A percentile compares a stretch with the other conserved stretches of the same genome.
These are phyloP conservation scores for Acanthiza pusilla DNA, from an alignment of 2,797 vertebrate species.

Conservation along the genomic window DNA sequence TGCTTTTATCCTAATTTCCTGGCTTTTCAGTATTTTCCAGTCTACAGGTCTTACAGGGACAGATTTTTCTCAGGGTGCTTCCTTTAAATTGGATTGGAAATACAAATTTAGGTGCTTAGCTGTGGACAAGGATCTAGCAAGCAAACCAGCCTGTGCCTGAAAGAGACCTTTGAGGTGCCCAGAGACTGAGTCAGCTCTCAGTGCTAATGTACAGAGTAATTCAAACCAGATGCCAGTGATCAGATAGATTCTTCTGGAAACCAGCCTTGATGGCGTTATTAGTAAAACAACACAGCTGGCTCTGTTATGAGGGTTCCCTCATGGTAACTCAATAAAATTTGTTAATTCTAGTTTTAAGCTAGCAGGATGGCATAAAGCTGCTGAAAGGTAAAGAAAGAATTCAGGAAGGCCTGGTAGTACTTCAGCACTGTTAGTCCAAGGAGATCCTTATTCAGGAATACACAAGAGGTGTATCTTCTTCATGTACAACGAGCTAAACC, in stretches of 20 bases:
- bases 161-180: not conserved
- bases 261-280: not conserved
- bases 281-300: not conserved
- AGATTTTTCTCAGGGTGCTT: not conserved
- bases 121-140: not conserved
- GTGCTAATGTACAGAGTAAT: not conserved
- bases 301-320: not conserved
- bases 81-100: not conserved
- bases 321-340: not conserved
- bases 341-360: not conserved
- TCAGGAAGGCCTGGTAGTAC: not conserved
- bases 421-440: not conserved
- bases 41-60: not conserved
- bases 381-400: not conserved
- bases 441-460: not conserved
- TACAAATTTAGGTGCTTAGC: not conserved
- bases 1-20: not conserved
- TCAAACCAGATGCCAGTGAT: constrained; percentile 12
- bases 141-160: not conserved
- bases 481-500: not conserved
- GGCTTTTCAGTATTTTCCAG: not conserved
- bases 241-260: constrained; percentile 2
- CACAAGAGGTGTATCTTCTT: not conserved
- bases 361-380: not conserved
- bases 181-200: not conserved